These are phyloP conservation scores for Brachionus plicatilis DNA, from an alignment of 1,140 invertebrate species.

Conservation along the genomic window DNA sequence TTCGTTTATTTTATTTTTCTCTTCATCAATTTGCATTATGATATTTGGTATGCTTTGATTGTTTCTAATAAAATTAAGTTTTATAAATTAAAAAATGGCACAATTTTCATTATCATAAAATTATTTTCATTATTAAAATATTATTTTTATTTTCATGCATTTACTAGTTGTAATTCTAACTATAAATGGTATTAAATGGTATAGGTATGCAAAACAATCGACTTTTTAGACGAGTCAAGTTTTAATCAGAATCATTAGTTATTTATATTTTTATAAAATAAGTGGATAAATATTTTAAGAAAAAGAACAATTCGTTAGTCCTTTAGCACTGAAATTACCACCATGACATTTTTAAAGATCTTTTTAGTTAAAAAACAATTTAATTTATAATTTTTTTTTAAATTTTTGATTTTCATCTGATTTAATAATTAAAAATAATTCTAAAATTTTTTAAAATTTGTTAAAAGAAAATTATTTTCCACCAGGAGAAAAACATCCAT, in stretches of 20 bases:
- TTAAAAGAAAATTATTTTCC: too few relatives aligned
- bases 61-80: not conserved
- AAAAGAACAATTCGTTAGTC: too few relatives aligned
- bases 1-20: slow-evolving; percentile 31
- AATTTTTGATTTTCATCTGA: too few relatives aligned
- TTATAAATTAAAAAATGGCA: not conserved
- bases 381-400: too few relatives aligned
- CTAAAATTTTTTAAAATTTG: too few relatives aligned
- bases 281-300: too few relatives aligned
- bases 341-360: too few relatives aligned
- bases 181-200: not conserved
- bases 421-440: too few relatives aligned
- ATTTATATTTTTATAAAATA: not conserved
- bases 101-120: not conserved
- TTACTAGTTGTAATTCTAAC: not conserved
- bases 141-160: not conserved
- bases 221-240: not conserved
- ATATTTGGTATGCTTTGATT: not conserved
- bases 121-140: not conserved
- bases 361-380: too few relatives aligned
- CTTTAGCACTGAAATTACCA: too few relatives aligned
- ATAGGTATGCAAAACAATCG: not conserved
- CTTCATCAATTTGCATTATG: slow-evolving; percentile 23
- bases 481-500: too few relatives aligned
- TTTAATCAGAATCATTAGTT: not conserved